Conservation (phyloP, 2,888 invertebrate genomes). For the Alviniconcha strummeri region DNA sequence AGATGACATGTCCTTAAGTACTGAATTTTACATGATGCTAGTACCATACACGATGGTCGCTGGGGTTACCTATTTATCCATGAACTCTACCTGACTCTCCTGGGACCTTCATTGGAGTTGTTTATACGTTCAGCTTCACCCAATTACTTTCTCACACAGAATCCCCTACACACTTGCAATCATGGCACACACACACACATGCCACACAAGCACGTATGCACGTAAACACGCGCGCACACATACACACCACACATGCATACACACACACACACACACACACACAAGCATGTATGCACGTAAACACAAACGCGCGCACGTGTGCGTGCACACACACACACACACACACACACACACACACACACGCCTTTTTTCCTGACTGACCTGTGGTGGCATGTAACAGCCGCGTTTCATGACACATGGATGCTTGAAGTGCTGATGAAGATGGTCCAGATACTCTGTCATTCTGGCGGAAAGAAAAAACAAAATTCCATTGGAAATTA, state of each 20-base stretch:
- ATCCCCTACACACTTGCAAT: neutral
- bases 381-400: too few relatives aligned
- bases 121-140: too few relatives aligned
- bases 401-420: constrained; percentile 79
- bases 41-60: too few relatives aligned
- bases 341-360: neutral
- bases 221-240: neutral
- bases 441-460: constrained; percentile 91
- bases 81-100: too few relatives aligned
- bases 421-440: constrained; percentile 89
- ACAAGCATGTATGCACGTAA: neutral
- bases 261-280: too few relatives aligned
- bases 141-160: neutral
- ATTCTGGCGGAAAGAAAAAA: constrained; percentile 75
- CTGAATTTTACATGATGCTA: too few relatives aligned
- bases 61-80: too few relatives aligned
- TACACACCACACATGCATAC: neutral
- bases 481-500: neutral
- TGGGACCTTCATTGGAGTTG: too few relatives aligned
- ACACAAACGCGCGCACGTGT: neutral
- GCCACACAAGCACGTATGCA: neutral
- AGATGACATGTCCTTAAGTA: too few relatives aligned
- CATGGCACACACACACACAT: constrained; percentile 1
- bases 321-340: neutral
- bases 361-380: too few relatives aligned